These are phyloP conservation scores for Sitta europaea DNA, from an alignment of 2,113 vertebrate genomes.

Conservation along the genomic window DNA sequence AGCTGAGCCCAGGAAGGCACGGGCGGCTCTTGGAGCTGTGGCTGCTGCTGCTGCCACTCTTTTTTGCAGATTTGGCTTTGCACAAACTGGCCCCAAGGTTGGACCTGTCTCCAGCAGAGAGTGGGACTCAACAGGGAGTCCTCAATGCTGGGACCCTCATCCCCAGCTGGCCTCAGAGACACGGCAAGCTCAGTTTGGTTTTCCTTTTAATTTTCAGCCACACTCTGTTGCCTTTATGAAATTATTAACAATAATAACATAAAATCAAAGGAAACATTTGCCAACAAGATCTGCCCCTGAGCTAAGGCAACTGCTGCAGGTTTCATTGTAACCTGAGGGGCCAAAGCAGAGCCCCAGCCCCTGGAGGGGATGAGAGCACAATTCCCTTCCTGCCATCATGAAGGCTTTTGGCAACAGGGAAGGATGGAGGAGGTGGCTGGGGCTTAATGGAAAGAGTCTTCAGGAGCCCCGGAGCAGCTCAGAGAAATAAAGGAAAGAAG, in stretches of 20 bases:
- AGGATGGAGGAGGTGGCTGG: not conserved
- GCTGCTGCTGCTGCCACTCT: not conserved
- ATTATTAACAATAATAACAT: not conserved
- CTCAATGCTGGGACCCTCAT: not conserved
- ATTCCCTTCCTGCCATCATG: not conserved
- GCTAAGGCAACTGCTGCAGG: not conserved
- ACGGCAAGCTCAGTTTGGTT: not conserved
- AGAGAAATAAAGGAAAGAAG: not conserved
- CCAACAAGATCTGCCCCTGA: not conserved
- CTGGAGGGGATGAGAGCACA: fast-evolving
- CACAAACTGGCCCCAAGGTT: not conserved
- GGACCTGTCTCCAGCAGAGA: not conserved
- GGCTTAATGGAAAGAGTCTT: not conserved
- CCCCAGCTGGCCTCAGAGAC: not conserved
- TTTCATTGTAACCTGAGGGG: not conserved
- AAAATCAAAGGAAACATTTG: not conserved
- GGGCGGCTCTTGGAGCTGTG: not conserved
- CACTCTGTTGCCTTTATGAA: not conserved
- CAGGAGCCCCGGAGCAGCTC: not conserved
- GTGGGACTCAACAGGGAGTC: not conserved
- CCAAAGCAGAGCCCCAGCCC: not conserved
- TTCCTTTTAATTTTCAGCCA: not conserved
- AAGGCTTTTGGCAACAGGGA: not conserved
- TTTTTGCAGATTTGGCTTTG: not conserved
- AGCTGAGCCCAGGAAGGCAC: not conserved